phyloP scores from a whole-genome alignment of 2,113 vertebrate species.

The Oceanites oceanicus region DNA sequence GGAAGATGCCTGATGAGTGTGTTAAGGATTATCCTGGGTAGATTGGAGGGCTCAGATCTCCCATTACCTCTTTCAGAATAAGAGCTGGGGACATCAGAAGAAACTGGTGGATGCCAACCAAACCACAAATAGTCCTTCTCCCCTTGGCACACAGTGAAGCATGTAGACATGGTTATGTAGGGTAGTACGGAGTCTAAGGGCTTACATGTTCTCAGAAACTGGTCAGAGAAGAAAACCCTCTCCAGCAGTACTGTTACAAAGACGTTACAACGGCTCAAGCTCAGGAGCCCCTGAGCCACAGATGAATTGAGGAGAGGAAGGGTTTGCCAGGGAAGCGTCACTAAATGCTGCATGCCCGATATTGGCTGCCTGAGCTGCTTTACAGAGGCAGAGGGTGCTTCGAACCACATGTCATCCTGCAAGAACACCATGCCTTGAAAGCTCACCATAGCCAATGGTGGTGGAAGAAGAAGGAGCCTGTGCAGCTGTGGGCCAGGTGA shows the following conservation, averaged over 20 bases:
- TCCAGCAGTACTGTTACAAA: not conserved
- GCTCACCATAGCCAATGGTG: not conserved
- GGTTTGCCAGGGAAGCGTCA: not conserved
- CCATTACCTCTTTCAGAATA: not conserved
- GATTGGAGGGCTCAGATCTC: not conserved
- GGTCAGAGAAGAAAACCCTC: not conserved
- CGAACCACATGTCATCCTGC: not conserved
- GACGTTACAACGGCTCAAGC: not conserved
- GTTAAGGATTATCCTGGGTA: not conserved
- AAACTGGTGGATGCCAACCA: not conserved
- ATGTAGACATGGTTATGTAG: rapidly evolving
- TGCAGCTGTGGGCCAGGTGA: not conserved
- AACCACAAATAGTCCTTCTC: not conserved
- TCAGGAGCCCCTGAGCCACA: not conserved
- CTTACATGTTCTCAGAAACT: not conserved
- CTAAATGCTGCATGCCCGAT: not conserved
- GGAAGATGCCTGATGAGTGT: not conserved
- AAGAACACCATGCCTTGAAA: not conserved
- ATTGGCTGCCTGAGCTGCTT: not conserved
- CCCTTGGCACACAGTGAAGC: not conserved
- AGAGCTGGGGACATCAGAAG: not conserved
- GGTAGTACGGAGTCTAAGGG: not conserved
- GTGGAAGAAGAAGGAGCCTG: not conserved
- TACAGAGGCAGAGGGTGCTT: not conserved
- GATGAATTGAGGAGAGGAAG: not conserved